Evolutionary conservation across 2,797 vertebrate species (phyloP), one percentile per base, ranked within the genome.

Genomic region (Alfaro cultratus): DNA sequence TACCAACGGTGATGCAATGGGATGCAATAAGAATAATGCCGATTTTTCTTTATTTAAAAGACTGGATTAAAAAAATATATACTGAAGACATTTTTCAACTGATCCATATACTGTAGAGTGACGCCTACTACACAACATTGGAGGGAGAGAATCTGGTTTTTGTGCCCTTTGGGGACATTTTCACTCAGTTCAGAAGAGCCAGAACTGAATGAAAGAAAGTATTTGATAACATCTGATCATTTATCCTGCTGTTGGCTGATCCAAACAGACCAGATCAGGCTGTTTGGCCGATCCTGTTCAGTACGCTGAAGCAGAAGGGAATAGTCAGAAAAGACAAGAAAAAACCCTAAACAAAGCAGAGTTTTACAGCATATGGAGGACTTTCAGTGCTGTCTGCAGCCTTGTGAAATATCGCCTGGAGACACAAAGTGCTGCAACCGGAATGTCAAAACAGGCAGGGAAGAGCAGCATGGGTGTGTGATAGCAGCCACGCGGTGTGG

Each of bases 391-490:
- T 68, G 53, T 85, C 80, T 80, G 71, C 73, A 73, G 73, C 18
- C 57, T 80, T 84, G 81, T 86, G 86, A 89, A 90, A 90, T 74
- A 79, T 36, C 75, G 84, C 80, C 82, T 76, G 75, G 49, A 89
- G 80, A 57, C 76, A 76, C 34, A 45, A 39, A 76, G 21, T 77
- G 79, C 67, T 83, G 77, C 76, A 77, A 70, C 16, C 80, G 45
- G 67, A 86, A 84, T 80, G 43, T 81, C 53, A 85, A 72, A 87
- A 87, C 80, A 87, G 76, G 51, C 74, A 76, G 16, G 76, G 15
- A 45, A 1, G 3, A 47, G 39, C 12, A 47, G 34, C 12, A 79
- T 80, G 73, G 18, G 57, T 71, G 57, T 85, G 76, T 77, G 76
- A 79, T 4, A 16, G 26, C 8, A 5, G 55, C 67, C 51, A 67